These are phyloP conservation scores for Cyprinodon tularosa DNA, from an alignment of 2,113 vertebrate genomes.

Conservation along the genomic window DNA sequence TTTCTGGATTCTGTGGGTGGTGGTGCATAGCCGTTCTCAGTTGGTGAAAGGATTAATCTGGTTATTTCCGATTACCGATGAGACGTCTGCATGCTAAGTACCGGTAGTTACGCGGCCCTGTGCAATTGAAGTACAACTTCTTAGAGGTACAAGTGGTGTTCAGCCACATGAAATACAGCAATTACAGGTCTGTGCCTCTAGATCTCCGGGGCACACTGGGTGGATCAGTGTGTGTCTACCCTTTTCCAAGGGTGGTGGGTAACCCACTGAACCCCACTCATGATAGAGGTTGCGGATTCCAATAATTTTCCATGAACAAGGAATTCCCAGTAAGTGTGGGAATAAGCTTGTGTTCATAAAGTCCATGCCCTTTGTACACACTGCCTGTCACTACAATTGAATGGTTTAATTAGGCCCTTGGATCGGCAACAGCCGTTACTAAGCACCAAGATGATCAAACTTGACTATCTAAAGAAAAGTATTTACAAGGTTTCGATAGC, in stretches of 20 bases:
- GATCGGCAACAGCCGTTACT: neutral
- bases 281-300: slow-evolving; percentile 15
- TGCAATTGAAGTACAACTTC: neutral
- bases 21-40: slow-evolving; percentile 15
- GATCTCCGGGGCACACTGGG: slow-evolving; percentile 13
- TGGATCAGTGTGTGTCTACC: slow-evolving; percentile 8
- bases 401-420: neutral
- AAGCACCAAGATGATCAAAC: neutral
- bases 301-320: slow-evolving; percentile 13
- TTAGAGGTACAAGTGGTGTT: slow-evolving; percentile 13
- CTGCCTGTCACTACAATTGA: neutral
- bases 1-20: slow-evolving; percentile 48
- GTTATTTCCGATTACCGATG: neutral
- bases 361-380: too few relatives aligned
- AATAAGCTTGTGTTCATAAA: slow-evolving; percentile 1
- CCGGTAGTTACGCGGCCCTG: neutral
- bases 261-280: neutral
- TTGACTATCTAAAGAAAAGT: neutral
- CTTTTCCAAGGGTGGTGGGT: neutral
- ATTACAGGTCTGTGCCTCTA: neutral
- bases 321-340: slow-evolving; percentile 6
- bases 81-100: too few relatives aligned
- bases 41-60: slow-evolving; percentile 10
- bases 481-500: slow-evolving; percentile 4
- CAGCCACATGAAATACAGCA: slow-evolving; percentile 16